Percentiles rank a stretch among this genome's conserved stretches.
Conservation (phyloP, 2,113 vertebrate species). For the Cichladusa arquata region DNA sequence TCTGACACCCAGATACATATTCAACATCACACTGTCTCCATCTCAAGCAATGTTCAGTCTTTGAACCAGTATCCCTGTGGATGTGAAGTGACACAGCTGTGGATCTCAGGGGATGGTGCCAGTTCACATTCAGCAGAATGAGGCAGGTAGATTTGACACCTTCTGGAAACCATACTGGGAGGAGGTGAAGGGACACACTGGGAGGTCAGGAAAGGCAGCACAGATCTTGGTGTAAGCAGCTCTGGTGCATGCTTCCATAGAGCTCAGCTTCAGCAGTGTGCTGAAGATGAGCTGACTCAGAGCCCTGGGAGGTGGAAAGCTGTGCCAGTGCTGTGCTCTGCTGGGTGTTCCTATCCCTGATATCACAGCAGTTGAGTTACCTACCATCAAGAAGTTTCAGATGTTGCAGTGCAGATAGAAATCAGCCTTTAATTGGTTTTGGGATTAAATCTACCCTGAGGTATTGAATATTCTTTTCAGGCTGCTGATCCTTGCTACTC, state of each 20-base stretch:
- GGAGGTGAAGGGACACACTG: neutral
- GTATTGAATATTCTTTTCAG: conserved; percentile 22
- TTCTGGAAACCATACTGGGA: neutral
- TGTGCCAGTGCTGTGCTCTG: neutral
- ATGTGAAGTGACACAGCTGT: neutral
- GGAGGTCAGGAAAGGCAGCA: neutral
- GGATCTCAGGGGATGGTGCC: neutral
- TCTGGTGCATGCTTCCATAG: neutral
- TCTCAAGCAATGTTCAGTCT: neutral
- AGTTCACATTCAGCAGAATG: neutral
- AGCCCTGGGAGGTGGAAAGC: neutral
- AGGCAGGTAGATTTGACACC: neutral
- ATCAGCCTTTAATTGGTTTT: conserved; percentile 32
- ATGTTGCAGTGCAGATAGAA: conserved; percentile 17
- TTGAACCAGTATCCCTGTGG: neutral
- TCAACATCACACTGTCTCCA: neutral
- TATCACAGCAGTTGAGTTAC: neutral
- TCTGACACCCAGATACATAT: neutral
- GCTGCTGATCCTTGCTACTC: neutral
- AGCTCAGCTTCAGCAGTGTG: neutral
- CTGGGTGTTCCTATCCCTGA: neutral
- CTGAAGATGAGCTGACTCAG: neutral
- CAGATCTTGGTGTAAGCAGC: neutral
- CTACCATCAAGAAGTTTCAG: neutral
- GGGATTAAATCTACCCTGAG: conserved; percentile 25